Percentiles rank a stretch among this genome's conserved stretches.
These are phyloP conservation scores for Tragelaphus buxtoni DNA, from an alignment of 2,113 vertebrate genomes.

Conservation along the genomic window DNA sequence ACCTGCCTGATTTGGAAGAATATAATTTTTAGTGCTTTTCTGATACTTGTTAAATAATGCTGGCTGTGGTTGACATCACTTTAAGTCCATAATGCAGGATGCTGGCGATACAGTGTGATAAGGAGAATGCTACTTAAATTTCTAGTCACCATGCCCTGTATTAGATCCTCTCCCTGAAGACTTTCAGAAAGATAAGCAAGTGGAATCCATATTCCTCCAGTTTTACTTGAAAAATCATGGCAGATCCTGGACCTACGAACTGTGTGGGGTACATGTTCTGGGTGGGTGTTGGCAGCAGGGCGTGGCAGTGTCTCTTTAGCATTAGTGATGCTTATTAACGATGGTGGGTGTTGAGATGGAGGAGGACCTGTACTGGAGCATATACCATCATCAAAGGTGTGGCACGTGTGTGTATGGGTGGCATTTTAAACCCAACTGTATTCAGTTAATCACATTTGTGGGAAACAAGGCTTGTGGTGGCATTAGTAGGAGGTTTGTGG, in stretches of 20 bases:
- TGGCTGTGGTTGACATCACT: background rate
- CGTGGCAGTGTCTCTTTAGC: slow-evolving; percentile 44
- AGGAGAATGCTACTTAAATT: background rate
- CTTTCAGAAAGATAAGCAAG: slow-evolving; percentile 48
- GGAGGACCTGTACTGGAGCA: background rate
- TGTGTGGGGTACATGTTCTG: slow-evolving; percentile 61
- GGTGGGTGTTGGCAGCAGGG: slow-evolving; percentile 72
- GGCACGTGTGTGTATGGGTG: background rate
- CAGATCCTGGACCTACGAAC: slow-evolving; percentile 43
- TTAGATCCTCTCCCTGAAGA: background rate
- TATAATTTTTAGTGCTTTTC: background rate
- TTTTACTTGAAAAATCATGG: slow-evolving; percentile 63
- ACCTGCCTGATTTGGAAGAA: background rate
- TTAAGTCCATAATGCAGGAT: background rate
- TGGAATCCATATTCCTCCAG: slow-evolving; percentile 50
- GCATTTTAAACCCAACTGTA: slow-evolving; percentile 54
- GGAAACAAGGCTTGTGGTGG: slow-evolving; percentile 67
- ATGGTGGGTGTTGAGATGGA: slow-evolving; percentile 65
- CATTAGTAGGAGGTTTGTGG: slow-evolving; percentile 63
- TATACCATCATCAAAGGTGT: slow-evolving; percentile 39
- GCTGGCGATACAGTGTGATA: fast-evolving
- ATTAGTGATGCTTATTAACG: slow-evolving; percentile 62
- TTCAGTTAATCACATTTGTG: slow-evolving; percentile 77
- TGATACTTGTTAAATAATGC: background rate
- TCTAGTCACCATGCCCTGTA: background rate